These are phyloP conservation scores for Bubo blakistoni DNA, from an alignment of 2,113 vertebrate species.

Conservation along the genomic window DNA sequence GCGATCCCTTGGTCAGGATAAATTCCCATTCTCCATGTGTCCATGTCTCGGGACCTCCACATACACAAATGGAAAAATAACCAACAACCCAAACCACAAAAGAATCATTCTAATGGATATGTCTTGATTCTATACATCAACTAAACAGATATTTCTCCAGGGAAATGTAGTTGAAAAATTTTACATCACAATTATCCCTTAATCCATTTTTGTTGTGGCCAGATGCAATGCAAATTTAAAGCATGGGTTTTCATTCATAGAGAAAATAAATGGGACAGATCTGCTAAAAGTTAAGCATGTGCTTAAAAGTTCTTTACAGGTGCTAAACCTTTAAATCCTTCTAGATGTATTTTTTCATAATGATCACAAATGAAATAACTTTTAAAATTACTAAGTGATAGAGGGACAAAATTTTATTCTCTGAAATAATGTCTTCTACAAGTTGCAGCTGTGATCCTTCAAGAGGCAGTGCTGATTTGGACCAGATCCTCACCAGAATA, in stretches of 20 bases:
- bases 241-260: neutral
- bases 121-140: neutral
- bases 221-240: neutral
- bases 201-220: neutral
- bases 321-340: neutral
- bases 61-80: neutral
- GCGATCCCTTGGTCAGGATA: neutral
- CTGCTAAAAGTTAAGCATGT: neutral
- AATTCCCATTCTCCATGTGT: neutral
- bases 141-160: neutral
- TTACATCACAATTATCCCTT: neutral
- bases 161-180: neutral
- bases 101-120: neutral
- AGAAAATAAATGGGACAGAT: neutral
- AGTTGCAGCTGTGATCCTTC: neutral
- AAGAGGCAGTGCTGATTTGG: neutral
- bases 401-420: neutral
- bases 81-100: neutral
- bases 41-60: neutral
- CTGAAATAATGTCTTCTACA: neutral
- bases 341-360: neutral
- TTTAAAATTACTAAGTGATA: neutral
- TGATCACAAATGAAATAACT: neutral
- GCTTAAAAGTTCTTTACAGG: neutral
- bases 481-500: neutral